Evolutionary conservation across 64 coral and sea anemone species (phyloP).

Genomic region (Stichodactyla mertensii): DNA sequence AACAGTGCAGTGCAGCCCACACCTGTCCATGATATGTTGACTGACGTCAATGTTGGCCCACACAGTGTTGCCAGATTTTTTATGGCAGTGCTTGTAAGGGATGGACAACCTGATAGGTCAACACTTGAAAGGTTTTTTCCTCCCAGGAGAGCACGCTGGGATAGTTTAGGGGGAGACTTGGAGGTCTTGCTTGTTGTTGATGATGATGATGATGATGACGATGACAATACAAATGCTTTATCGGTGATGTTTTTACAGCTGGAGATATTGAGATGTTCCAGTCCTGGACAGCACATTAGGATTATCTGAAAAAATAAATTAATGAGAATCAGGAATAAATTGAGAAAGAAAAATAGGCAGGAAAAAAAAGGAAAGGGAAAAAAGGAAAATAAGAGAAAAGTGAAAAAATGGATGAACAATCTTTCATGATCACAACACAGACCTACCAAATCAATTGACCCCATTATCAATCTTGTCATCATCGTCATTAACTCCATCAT

Average conservation of each 20-base stretch:
- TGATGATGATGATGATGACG: background rate
- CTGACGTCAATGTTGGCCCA: slow-evolving; percentile 50
- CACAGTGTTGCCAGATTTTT: slow-evolving; percentile 49
- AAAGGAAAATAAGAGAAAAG: too few species aligned
- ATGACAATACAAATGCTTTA: slow-evolving; percentile 49
- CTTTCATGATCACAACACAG: too few species aligned
- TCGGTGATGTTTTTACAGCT: slow-evolving; percentile 76
- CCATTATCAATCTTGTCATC: background rate
- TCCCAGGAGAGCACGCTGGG: slow-evolving; percentile 18
- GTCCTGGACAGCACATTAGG: slow-evolving; percentile 63
- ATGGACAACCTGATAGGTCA: slow-evolving; percentile 75
- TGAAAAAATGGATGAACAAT: too few species aligned
- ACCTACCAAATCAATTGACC: too few species aligned
- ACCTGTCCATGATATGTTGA: slow-evolving; percentile 71
- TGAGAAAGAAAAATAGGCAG: too few species aligned
- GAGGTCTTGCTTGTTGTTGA: background rate
- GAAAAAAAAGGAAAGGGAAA: too few species aligned
- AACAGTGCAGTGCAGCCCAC: slow-evolving; percentile 58
- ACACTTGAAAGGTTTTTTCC: slow-evolving; percentile 60
- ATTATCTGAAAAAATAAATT: slow-evolving; percentile 33
- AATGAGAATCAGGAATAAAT: background rate
- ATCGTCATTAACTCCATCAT: background rate
- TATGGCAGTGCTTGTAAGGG: slow-evolving; percentile 47
- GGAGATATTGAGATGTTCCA: slow-evolving; percentile 81
- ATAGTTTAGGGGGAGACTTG: background rate